Evolutionary conservation across 1,140 invertebrate species (phyloP).

Genomic region (Drosophila sp.): DNA sequence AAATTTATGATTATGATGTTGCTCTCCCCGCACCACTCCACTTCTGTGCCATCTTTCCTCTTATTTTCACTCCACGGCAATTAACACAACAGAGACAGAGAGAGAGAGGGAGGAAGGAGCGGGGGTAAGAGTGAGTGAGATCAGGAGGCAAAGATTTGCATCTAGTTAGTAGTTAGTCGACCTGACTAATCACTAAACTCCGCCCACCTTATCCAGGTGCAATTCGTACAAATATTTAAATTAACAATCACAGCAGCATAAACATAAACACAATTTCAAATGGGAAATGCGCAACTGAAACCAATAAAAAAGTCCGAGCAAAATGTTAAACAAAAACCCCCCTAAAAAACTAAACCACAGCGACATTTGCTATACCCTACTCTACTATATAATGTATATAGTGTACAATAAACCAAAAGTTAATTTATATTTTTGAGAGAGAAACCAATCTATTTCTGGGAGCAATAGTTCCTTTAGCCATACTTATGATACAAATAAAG

Average conservation of each 20-base stretch:
- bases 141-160: neutral
- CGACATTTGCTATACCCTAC: slow-evolving; percentile 14
- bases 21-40: slow-evolving; percentile 17
- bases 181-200: slow-evolving; percentile 39
- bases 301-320: slow-evolving; percentile 74
- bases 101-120: neutral
- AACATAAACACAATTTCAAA: slow-evolving; percentile 50
- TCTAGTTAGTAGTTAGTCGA: slow-evolving; percentile 18
- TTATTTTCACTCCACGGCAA: slow-evolving; percentile 27
- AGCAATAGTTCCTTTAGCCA: no score
- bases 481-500: no score
- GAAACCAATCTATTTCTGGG: no score
- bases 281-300: slow-evolving; percentile 75
- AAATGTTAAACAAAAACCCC: slow-evolving; percentile 36
- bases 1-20: slow-evolving; percentile 73
- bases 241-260: slow-evolving; percentile 48
- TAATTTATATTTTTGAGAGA: no score
- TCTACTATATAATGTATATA: no score
- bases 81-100: slow-evolving; percentile 28
- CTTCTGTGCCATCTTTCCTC: neutral
- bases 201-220: slow-evolving; percentile 21
- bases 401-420: no score
- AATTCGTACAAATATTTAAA: slow-evolving; percentile 63
- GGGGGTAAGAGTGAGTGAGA: neutral
- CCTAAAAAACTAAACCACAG: slow-evolving; percentile 36